phyloP scores from a whole-genome alignment of 2,888 invertebrate species.

The Liodrosophila aerea region DNA sequence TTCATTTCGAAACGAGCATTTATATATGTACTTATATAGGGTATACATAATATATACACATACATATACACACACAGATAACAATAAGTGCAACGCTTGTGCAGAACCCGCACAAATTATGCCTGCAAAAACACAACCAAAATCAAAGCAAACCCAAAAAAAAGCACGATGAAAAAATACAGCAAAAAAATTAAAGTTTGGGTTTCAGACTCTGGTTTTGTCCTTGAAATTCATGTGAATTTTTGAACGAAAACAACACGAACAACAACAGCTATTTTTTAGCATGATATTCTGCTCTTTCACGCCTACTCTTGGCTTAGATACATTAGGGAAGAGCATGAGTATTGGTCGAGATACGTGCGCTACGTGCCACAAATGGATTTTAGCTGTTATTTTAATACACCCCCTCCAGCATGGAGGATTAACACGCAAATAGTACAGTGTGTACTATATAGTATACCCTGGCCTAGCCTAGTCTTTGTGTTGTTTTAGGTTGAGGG shows the following conservation, averaged over 20 bases:
- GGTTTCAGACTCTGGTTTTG: conserved; percentile 46
- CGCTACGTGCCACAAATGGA: conserved; percentile 54
- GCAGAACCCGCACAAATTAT: conserved; percentile 74
- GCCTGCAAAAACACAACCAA: conserved; percentile 40
- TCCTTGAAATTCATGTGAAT: conserved; percentile 75
- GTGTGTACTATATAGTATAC: too few species aligned
- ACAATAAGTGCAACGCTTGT: conserved; percentile 34
- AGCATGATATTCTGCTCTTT: background rate
- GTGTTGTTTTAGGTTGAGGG: conserved; percentile 4
- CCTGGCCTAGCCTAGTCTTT: background rate
- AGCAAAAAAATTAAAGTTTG: conserved; percentile 17
- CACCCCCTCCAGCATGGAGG: background rate
- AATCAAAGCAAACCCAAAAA: conserved; percentile 18
- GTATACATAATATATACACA: conserved; percentile 8
- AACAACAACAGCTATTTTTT: conserved; percentile 9
- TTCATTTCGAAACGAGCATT: conserved; percentile 25
- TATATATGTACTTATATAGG: conserved; percentile 6
- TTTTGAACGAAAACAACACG: conserved; percentile 41
- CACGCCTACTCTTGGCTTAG: conserved; percentile 1
- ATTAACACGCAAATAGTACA: conserved; percentile 11
- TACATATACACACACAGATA: conserved; percentile 14
- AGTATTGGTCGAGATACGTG: conserved; percentile 33
- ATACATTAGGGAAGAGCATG: conserved; percentile 6
- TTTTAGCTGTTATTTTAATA: conserved; percentile 16
- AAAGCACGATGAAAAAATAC: conserved; percentile 11